Conservation (phyloP, 2,113 vertebrate species). For the Heptranchias perlo region DNA sequence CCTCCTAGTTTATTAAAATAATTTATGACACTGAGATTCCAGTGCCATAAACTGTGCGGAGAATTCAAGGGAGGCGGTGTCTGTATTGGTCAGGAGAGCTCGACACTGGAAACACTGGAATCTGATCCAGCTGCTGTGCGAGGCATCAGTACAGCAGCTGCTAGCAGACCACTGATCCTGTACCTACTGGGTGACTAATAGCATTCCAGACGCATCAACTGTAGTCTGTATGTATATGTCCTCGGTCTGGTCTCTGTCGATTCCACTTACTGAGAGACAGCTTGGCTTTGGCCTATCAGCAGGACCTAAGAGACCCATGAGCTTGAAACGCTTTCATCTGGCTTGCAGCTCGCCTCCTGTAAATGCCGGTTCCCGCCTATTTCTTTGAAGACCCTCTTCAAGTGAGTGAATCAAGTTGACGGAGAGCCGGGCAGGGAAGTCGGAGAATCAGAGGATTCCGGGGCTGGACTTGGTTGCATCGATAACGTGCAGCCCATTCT, state of each 20-base stretch:
- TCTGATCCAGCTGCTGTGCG: constrained; percentile 52
- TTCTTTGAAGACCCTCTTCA: constrained; percentile 46
- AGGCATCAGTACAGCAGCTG: constrained; percentile 30
- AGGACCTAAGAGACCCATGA: constrained; percentile 45
- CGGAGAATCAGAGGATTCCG: no score
- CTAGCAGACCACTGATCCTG: constrained; percentile 51
- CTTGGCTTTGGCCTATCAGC: not conserved
- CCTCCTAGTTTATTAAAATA: not conserved
- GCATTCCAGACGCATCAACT: constrained; percentile 52
- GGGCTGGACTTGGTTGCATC: not conserved
- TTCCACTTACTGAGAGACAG: not conserved
- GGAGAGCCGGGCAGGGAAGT: not conserved
- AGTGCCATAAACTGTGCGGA: not conserved
- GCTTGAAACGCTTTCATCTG: constrained; percentile 49
- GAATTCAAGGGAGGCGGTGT: not conserved
- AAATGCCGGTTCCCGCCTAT: constrained; percentile 45
- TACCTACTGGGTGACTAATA: constrained; percentile 58
- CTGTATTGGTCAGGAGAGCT: not conserved
- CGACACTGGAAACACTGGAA: not conserved
- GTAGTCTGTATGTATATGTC: constrained; percentile 40
- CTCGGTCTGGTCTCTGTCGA: not conserved
- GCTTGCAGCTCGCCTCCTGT: constrained; percentile 50
- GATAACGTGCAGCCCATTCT: not conserved
- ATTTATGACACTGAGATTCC: constrained; percentile 1
- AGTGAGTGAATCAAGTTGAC: not conserved